Percentiles rank a stretch among this genome's conserved stretches.
phyloP scores from a whole-genome alignment of 2,113 vertebrate genomes.

The Clarias magur region DNA sequence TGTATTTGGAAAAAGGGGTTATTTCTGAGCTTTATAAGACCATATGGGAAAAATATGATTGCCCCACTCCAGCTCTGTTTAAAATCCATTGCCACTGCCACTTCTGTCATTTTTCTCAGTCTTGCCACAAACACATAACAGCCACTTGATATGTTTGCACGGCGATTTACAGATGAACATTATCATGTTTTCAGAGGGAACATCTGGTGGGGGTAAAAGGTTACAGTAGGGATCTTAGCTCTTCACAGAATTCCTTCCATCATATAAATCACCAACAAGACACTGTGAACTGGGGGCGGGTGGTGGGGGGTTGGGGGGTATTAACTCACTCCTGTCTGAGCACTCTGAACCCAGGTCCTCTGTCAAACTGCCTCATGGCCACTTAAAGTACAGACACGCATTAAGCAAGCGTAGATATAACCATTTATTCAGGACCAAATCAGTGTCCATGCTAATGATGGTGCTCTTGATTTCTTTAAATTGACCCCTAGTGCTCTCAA shows the following conservation, averaged over 20 bases:
- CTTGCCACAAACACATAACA: slow-evolving; percentile 67
- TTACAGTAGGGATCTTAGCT: slow-evolving; percentile 78
- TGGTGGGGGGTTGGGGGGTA: slow-evolving; percentile 43
- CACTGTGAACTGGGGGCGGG: slow-evolving; percentile 67
- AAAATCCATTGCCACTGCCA: slow-evolving; percentile 58
- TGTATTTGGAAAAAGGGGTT: neutral
- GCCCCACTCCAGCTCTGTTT: slow-evolving; percentile 48
- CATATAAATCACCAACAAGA: slow-evolving; percentile 80
- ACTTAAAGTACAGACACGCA: slow-evolving; percentile 46
- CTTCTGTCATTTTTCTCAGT: slow-evolving; percentile 67
- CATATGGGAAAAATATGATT: slow-evolving; percentile 44
- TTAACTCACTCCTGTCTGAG: slow-evolving; percentile 74
- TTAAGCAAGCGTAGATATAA: slow-evolving; percentile 33
- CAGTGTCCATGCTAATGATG: neutral
- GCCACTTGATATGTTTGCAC: slow-evolving; percentile 78
- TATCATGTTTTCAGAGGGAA: slow-evolving; percentile 76
- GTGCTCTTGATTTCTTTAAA: neutral
- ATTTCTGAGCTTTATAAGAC: slow-evolving; percentile 7
- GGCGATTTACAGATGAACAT: slow-evolving; percentile 76
- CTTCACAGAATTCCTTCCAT: slow-evolving; percentile 79
- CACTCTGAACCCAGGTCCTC: slow-evolving; percentile 41
- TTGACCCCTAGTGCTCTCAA: neutral
- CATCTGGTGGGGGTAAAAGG: slow-evolving; percentile 81
- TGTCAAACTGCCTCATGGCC: slow-evolving; percentile 38
- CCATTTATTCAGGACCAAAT: slow-evolving; percentile 25